phyloP scores from a whole-genome alignment of 2,888 invertebrate genomes.

The Ectemnius cavifrons region DNA sequence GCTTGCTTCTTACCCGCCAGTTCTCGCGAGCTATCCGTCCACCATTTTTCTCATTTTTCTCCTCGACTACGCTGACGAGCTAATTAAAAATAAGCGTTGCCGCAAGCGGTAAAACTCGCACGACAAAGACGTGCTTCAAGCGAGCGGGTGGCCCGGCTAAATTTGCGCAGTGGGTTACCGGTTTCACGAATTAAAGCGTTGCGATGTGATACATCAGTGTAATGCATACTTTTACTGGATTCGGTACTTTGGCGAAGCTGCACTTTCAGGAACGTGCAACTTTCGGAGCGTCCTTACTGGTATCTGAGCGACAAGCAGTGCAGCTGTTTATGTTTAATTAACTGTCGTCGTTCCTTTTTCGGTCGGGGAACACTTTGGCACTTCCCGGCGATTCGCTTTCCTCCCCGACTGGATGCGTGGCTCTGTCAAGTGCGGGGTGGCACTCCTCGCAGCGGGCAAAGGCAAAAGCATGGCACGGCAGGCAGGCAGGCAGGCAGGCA shows the following conservation, averaged over 20 bases:
- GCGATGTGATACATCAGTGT: constrained; percentile 6
- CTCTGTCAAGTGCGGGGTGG: background rate
- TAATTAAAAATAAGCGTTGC: constrained; percentile 46
- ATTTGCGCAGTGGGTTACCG: constrained; percentile 19
- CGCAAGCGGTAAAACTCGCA: constrained; percentile 13
- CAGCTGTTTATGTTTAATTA: constrained; percentile 1
- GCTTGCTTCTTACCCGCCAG: background rate
- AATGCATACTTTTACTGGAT: background rate
- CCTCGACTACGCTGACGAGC: constrained; percentile 17
- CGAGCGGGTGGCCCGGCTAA: constrained; percentile 10
- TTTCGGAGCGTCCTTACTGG: background rate
- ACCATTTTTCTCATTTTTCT: background rate
- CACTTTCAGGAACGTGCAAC: too few species aligned
- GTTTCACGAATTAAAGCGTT: constrained; percentile 9
- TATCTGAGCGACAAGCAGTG: background rate
- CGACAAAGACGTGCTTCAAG: constrained; percentile 1
- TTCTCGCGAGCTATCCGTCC: constrained; percentile 6
- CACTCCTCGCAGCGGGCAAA: background rate
- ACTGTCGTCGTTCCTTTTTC: background rate
- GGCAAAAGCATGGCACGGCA: background rate
- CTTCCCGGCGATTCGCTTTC: background rate
- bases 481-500: background rate
- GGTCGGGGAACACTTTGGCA: background rate
- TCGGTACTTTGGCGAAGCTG: too few species aligned
- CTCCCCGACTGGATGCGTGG: background rate